These are phyloP conservation scores for Antheraea assamensis DNA, from an alignment of 2,888 invertebrate genomes.

Conservation along the genomic window DNA sequence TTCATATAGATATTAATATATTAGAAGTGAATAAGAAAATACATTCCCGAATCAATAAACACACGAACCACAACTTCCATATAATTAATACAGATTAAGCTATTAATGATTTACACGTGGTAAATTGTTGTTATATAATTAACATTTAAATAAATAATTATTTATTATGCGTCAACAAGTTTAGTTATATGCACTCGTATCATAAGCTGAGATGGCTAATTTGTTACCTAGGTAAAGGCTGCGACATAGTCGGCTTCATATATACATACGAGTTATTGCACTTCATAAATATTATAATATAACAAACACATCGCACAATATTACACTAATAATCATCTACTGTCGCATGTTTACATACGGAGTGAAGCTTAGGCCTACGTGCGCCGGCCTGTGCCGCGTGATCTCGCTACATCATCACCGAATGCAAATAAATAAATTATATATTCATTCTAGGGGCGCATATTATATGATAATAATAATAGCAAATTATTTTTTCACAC, in stretches of 20 bases:
- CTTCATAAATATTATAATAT: slow-evolving; percentile 55
- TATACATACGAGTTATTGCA: slow-evolving; percentile 67
- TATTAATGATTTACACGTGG: slow-evolving; percentile 56
- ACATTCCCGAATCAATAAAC: slow-evolving; percentile 6
- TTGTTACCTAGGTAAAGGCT: slow-evolving; percentile 61
- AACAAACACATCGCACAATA: slow-evolving; percentile 50
- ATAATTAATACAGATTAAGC: slow-evolving; percentile 52
- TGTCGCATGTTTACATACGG: slow-evolving; percentile 31
- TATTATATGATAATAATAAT: slow-evolving; percentile 67
- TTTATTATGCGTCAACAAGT: slow-evolving; percentile 79
- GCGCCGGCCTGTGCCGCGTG: neutral
- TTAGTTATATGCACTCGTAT: slow-evolving; percentile 57
- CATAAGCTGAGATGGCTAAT: slow-evolving; percentile 58
- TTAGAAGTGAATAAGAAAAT: slow-evolving; percentile 21
- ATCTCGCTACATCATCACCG: slow-evolving; percentile 35
- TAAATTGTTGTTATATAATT: slow-evolving; percentile 35
- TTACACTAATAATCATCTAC: slow-evolving; percentile 44
- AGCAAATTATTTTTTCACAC: slow-evolving; percentile 72
- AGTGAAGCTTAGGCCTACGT: slow-evolving; percentile 9
- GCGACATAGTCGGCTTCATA: slow-evolving; percentile 65
- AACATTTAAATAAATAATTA: slow-evolving; percentile 49
- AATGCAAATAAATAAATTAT: slow-evolving; percentile 71
- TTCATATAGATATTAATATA: slow-evolving; percentile 23
- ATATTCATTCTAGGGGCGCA: slow-evolving; percentile 65
- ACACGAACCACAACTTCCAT: slow-evolving; percentile 1